These are phyloP conservation scores for Megamerina dolium DNA, from an alignment of 2,888 invertebrate species.

Conservation along the genomic window DNA sequence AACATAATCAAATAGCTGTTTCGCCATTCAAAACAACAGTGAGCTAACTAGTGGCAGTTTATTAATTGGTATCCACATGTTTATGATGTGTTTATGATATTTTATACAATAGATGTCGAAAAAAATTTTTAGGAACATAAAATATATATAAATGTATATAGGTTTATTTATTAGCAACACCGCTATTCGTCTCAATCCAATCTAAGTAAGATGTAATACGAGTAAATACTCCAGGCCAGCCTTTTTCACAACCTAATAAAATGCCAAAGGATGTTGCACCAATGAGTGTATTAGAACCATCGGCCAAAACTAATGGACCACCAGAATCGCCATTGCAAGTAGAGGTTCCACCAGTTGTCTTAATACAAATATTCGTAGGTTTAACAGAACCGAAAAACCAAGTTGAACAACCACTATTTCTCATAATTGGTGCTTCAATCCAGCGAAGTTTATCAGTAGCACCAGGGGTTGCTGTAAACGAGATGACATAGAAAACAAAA, in stretches of 20 bases:
- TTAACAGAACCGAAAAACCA: conserved; percentile 13
- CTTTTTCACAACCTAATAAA: conserved; percentile 28
- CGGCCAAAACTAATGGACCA: conserved; percentile 13
- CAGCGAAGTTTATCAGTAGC: conserved; percentile 12
- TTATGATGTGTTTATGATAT: too few species aligned
- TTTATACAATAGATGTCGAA: too few species aligned
- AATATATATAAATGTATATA: neutral
- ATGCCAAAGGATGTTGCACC: conserved; percentile 28
- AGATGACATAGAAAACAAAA: neutral
- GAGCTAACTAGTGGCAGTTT: too few species aligned
- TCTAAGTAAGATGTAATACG: conserved; percentile 37
- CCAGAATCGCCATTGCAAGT: conserved; percentile 30
- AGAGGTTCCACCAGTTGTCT: conserved; percentile 23
- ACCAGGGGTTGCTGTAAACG: conserved; percentile 1
- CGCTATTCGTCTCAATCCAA: conserved; percentile 35
- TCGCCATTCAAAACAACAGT: too few species aligned
- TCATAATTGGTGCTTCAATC: conserved; percentile 17
- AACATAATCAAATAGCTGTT: too few species aligned
- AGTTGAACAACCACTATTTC: conserved; percentile 17
- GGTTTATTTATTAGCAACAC: conserved; percentile 23
- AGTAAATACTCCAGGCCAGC: conserved; percentile 44
- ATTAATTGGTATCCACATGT: too few species aligned
- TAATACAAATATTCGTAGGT: conserved; percentile 24
- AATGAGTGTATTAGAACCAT: conserved; percentile 13
- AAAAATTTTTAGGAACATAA: neutral